Evolutionary conservation across 2,113 vertebrate species (phyloP).

Genomic region (Periophthalmus modestus): DNA sequence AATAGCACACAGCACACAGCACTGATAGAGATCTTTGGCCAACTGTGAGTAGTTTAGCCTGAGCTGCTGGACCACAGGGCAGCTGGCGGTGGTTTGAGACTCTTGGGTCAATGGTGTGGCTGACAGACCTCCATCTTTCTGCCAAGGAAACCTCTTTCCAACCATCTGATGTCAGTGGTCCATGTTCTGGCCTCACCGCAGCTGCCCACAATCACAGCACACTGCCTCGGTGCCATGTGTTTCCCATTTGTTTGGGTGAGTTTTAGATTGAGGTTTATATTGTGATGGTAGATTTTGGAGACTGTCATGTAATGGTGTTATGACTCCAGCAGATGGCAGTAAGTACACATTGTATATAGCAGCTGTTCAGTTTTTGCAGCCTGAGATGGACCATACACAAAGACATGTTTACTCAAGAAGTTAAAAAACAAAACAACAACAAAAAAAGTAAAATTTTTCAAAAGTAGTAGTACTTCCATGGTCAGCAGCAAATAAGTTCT

Average conservation of each 20-base stretch:
- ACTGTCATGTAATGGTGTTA: conserved; percentile 12
- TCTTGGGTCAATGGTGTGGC: conserved; percentile 55
- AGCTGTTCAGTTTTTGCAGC: too few species aligned
- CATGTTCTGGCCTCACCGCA: conserved; percentile 23
- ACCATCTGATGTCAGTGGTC: conserved; percentile 34
- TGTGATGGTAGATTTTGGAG: not conserved
- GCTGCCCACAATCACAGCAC: conserved; percentile 25
- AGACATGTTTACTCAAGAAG: not conserved
- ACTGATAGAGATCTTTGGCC: not conserved
- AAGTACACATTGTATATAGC: conserved; percentile 23
- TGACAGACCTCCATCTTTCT: conserved; percentile 55
- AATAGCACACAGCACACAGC: not conserved
- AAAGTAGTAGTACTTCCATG: too few species aligned
- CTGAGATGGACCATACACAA: too few species aligned
- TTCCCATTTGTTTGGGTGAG: conserved; percentile 35
- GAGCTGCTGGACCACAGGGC: conserved; percentile 36
- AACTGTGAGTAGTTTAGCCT: not conserved
- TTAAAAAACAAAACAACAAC: too few species aligned
- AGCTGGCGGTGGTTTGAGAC: conserved; percentile 44
- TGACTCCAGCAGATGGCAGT: conserved; percentile 69
- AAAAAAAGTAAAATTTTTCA: too few species aligned
- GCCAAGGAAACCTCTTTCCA: conserved; percentile 39
- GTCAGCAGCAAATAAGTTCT: too few species aligned
- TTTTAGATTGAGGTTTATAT: conserved; percentile 25
- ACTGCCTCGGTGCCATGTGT: conserved; percentile 28